Base-by-base conservation (phyloP, 2,113 vertebrate species). In the Cebidichthys violaceus region DNA sequence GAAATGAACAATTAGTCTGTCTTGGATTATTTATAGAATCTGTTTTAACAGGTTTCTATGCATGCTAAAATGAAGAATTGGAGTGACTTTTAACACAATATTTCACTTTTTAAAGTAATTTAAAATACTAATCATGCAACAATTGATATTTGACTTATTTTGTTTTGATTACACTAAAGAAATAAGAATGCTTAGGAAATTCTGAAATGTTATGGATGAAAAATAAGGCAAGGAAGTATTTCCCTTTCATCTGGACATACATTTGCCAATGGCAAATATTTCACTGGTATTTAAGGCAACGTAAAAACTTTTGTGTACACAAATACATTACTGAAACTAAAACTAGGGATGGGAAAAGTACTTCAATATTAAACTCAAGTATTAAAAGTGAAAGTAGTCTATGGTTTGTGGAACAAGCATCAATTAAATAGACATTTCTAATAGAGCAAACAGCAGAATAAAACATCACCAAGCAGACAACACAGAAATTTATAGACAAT, bases 1-100 rank as follows among this genome's bases (percentile, higher is more conserved):
- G 50, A 73, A 69, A 86, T 83, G 18, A 67, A 68, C 62, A n/a
- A 72, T 76, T 75, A 41, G 33, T 57, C 47, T 47, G 41, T 39
- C 18, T 45, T 88, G 14, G 52, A 75, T 84, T 83, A 77, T 84
- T 89, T 59, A 82, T 75, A 57, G 50, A 74, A 17, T 33, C 37
- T 54, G 67, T 4, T 62, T 50, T 24, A 45, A 59, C 54, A 27
- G 54, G 54, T 39, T 59, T 60, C 29, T 24, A 47, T 55, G 29
- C 65, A 78, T 20, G 13, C 41, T 24, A 11, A 43, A 24, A 59
- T 31, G 6, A 11, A 68, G 37, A 37, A 24, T 6, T 11, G 1
- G 27, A 62, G 4, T 50, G 29, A 35, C 13, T 22, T 61, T 9
- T 9, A 8, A 47, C 18, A 17, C n/a, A 11, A 37, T 1, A 22